phyloP scores from a whole-genome alignment of 1,140 invertebrate species.

The Pseudoatta argentina region DNA sequence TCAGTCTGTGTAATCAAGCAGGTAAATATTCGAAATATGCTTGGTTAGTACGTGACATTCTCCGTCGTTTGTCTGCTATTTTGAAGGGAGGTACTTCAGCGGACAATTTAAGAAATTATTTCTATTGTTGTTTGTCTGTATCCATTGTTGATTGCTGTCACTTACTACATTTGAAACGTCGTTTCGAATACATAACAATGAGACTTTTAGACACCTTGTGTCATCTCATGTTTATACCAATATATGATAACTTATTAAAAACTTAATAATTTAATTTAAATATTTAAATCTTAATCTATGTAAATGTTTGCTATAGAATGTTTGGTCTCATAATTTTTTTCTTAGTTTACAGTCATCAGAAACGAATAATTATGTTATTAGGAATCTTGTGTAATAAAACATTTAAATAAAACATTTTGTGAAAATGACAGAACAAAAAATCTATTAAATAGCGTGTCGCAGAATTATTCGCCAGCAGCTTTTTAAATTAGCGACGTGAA shows the following conservation, averaged over 20 bases:
- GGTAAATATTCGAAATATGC: constrained; percentile 57
- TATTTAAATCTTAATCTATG: background rate
- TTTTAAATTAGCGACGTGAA: constrained; percentile 49
- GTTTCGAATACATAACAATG: background rate
- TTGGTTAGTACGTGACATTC: background rate
- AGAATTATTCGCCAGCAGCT: background rate
- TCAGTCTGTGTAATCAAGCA: constrained; percentile 75
- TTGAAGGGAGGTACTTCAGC: background rate
- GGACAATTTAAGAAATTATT: background rate
- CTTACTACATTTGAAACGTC: background rate
- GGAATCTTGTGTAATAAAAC: background rate
- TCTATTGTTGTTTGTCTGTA: background rate
- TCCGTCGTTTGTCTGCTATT: background rate
- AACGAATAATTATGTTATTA: background rate
- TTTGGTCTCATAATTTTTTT: background rate
- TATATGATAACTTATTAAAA: background rate
- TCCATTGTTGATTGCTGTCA: background rate
- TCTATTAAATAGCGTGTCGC: background rate
- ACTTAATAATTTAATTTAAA: background rate
- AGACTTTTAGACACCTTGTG: background rate
- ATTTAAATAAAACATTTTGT: background rate
- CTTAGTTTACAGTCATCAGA: no score
- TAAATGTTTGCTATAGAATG: background rate
- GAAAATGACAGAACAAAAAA: background rate
- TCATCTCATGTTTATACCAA: background rate